Base-by-base conservation (phyloP, 2,888 invertebrate species). In the Panorpa germanica region DNA sequence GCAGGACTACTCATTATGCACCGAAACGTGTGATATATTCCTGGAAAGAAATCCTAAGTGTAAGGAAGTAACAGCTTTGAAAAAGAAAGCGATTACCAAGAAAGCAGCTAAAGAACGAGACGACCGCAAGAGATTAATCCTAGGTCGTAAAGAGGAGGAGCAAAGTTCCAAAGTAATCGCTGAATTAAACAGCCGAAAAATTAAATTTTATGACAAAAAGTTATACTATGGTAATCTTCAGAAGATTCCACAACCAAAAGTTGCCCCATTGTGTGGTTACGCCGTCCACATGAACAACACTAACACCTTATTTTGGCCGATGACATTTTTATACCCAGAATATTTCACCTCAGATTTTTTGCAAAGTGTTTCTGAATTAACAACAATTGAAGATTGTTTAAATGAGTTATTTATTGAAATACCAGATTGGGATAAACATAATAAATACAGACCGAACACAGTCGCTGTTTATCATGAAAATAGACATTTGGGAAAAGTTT, bases 261-360 rank as follows among this genome's bases (percentile, higher is more conserved):
- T 76, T 39, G 65, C 75, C 1, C 69, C 74, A 19, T 59, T 73
- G 4, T 63, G 65, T 24, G 63, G 70, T 31, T 55, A 61, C 34
- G 61, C 66, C 29, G 81, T 82, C 2, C 61, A 64, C 42, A 43
- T 80, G 8, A 55, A 65, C 43, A 52, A 68, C 1, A 42, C 56
- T 9, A 56, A 54, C 8, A 49, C 53, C 23, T 52, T 95, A 8
- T 55, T 72, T 29, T 95, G 91, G 91, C 93, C 93, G 1, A 74
- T 88, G 1, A 58, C 83, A 11, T 69, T 93, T 39, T 56, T 85
- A 8, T 95, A 91, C 52, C 93, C 93, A 0, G 90, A 93, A 53
- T 74, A 74, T 45, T 61, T 72, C 34, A 70, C 78, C 43, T 80
- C 85, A 28, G 95, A 96, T 52, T 82, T 88, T 41, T 65, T 95